A percentile compares a stretch with the other conserved stretches of the same genome.
phyloP scores from a whole-genome alignment of 2,113 vertebrate species.

The Donacobius atricapilla region DNA sequence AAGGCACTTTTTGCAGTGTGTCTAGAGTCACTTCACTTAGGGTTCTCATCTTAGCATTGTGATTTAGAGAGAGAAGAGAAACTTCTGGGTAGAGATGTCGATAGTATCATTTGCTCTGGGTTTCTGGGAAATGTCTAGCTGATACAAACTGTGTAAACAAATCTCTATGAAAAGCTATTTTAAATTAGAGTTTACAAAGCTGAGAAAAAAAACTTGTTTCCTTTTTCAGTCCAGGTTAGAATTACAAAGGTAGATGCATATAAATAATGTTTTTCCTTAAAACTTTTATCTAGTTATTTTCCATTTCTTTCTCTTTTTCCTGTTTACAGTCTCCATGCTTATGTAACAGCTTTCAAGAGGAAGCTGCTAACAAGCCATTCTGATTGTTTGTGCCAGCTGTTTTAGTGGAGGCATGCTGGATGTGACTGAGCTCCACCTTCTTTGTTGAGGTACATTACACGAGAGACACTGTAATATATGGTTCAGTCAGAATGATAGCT shows the following conservation, averaged over 20 bases:
- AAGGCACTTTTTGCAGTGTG: neutral
- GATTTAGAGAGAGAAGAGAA: neutral
- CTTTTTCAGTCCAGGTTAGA: neutral
- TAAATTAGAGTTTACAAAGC: neutral
- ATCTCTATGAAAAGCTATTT: neutral
- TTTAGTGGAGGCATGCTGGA: neutral
- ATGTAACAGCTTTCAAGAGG: conserved; percentile 21
- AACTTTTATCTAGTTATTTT: conserved; percentile 1
- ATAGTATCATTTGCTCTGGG: neutral
- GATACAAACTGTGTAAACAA: neutral
- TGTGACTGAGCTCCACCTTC: neutral
- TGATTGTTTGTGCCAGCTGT: conserved; percentile 26
- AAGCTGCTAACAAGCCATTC: neutral
- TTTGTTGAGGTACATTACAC: neutral
- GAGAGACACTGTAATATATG: neutral
- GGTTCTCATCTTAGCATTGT: neutral
- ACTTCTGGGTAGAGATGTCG: neutral
- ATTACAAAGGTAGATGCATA: neutral
- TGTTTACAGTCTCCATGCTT: neutral
- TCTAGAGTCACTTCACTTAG: neutral
- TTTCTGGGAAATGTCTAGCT: neutral
- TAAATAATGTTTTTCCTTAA: neutral
- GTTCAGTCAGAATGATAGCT: conserved; percentile 4
- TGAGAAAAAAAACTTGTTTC: neutral
- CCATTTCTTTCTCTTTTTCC: neutral